phyloP scores from a whole-genome alignment of 1,140 invertebrate species.

The Drosophila parabipectinata region DNA sequence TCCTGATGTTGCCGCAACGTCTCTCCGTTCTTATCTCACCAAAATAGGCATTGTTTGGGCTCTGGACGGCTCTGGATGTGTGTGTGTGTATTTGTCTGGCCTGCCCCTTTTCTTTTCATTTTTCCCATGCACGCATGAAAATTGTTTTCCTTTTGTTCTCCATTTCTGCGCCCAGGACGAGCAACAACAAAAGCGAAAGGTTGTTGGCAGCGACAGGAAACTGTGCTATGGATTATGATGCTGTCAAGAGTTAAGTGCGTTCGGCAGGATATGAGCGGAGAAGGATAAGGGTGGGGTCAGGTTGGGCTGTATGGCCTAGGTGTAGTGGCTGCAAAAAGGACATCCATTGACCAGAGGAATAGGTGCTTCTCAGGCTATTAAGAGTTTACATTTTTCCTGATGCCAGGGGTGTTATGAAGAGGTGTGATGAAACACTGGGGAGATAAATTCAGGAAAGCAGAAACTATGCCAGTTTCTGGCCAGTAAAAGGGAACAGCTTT shows the following conservation, averaged over 20 bases:
- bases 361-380: conserved; percentile 10
- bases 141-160: conserved; percentile 78
- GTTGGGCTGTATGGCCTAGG: neutral
- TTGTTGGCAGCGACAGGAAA: conserved; percentile 70
- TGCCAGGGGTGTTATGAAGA: conserved; percentile 1
- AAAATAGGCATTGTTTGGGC: conserved; percentile 69
- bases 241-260: conserved; percentile 50
- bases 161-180: conserved; percentile 12
- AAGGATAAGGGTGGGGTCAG: conserved; percentile 14
- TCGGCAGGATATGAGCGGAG: conserved; percentile 25
- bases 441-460: conserved; percentile 17
- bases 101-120: conserved; percentile 60
- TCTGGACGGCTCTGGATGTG: conserved; percentile 11
- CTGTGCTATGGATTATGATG: conserved; percentile 71
- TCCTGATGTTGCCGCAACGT: conserved; percentile 40
- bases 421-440: conserved; percentile 24
- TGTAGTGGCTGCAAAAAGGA: conserved; percentile 15
- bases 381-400: conserved; percentile 14
- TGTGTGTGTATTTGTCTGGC: conserved; percentile 11
- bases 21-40: conserved; percentile 69
- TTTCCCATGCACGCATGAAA: conserved; percentile 77
- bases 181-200: conserved; percentile 62
- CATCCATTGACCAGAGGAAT: conserved; percentile 45
- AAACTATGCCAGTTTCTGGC: conserved; percentile 7
- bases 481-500: neutral